Evolutionary conservation across 1,140 invertebrate genomes (phyloP).

Genomic region (Trachymyrmex cornetzi): DNA sequence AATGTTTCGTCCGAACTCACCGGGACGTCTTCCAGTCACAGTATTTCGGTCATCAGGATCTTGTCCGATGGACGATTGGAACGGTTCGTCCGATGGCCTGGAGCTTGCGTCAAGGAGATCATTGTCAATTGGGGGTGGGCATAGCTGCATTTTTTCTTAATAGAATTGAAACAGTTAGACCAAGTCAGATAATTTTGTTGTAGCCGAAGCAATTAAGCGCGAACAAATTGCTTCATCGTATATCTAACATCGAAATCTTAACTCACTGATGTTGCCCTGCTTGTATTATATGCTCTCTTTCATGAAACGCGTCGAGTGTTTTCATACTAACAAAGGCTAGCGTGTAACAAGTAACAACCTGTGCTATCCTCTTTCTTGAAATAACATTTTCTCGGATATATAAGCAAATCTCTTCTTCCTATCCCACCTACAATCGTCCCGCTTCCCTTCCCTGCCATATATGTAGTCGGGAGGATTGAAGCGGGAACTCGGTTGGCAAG

Average conservation of each 20-base stretch:
- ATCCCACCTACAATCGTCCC: conserved; percentile 13
- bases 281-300: conserved; percentile 13
- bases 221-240: background rate
- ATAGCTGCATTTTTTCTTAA: conserved; percentile 15
- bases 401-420: conserved; percentile 64
- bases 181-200: background rate
- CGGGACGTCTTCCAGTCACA: conserved; percentile 60
- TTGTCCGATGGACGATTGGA: conserved; percentile 85
- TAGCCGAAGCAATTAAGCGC: background rate
- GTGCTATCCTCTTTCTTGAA: conserved; percentile 57
- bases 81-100: conserved; percentile 82
- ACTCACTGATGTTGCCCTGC: background rate
- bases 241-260: background rate
- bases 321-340: conserved; percentile 30
- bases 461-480: conserved; percentile 38
- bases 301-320: conserved; percentile 38
- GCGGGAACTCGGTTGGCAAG: conserved; percentile 48
- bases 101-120: conserved; percentile 86
- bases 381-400: conserved; percentile 71
- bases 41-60: conserved; percentile 81
- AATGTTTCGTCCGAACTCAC: conserved; percentile 58
- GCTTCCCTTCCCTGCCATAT: background rate
- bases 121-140: conserved; percentile 83
- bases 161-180: background rate
- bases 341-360: conserved; percentile 14